Evolutionary conservation across 2,888 invertebrate species (phyloP).

Genomic region (Heteromyza rotundicornis): DNA sequence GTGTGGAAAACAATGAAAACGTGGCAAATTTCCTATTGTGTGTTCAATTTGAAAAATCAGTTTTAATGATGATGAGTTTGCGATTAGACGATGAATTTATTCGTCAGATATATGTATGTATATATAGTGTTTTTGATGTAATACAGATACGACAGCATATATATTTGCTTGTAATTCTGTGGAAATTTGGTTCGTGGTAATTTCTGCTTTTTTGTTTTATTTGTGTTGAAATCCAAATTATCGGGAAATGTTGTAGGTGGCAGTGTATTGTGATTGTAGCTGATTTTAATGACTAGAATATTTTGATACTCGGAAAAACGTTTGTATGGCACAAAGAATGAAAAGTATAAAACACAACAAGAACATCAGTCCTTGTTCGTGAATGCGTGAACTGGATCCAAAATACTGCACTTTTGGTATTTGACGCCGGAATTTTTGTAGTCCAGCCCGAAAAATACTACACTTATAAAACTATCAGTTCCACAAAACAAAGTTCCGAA

Average conservation of each 20-base stretch:
- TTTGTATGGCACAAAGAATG: no score
- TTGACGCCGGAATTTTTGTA: no score
- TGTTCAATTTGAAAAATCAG: slow-evolving; percentile 50
- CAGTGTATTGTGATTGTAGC: not conserved
- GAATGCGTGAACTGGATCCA: no score
- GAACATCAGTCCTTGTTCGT: no score
- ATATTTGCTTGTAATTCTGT: slow-evolving; percentile 7
- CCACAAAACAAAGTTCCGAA: no score
- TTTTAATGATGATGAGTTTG: slow-evolving; percentile 60
- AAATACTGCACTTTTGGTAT: no score
- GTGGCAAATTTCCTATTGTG: slow-evolving; percentile 55
- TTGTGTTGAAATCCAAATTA: slow-evolving; percentile 8
- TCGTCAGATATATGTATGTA: not conserved
- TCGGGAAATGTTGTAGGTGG: slow-evolving; percentile 9
- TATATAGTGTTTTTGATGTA: not conserved
- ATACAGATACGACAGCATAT: not conserved
- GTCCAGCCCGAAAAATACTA: no score
- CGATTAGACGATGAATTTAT: slow-evolving; percentile 43
- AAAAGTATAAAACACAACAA: no score
- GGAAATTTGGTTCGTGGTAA: slow-evolving; percentile 1
- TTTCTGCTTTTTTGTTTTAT: not conserved
- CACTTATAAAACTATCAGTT: no score
- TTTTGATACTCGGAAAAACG: no score
- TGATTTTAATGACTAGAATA: no score
- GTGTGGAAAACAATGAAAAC: slow-evolving; percentile 49